Evolutionary conservation across 1,140 invertebrate species (phyloP).

Genomic region (Pogonomyrmex californicus): DNA sequence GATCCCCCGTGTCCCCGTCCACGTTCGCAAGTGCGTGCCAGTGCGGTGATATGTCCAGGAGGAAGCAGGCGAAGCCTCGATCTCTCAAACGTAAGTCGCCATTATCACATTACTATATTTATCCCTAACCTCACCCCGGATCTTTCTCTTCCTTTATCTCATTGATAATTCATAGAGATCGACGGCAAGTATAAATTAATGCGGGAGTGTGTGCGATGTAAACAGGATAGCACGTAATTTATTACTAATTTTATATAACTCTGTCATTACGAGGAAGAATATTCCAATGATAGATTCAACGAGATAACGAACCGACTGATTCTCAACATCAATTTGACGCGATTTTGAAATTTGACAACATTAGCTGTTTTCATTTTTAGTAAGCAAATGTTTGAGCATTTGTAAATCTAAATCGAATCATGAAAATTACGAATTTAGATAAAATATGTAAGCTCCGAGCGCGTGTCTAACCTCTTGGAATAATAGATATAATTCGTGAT

Average conservation of each 20-base stretch:
- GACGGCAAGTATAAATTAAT: background rate
- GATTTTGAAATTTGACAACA: background rate
- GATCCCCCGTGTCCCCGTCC: conserved; percentile 12
- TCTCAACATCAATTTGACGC: background rate
- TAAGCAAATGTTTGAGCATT: background rate
- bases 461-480: background rate
- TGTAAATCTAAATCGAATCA: background rate
- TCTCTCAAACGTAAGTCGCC: conserved; percentile 86
- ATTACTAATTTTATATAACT: background rate
- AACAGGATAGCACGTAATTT: background rate
- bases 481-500: background rate
- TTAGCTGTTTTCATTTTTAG: background rate
- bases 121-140: background rate
- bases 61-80: conserved; percentile 87
- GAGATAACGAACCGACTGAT: background rate
- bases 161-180: background rate
- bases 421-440: background rate
- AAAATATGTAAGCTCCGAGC: background rate
- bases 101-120: background rate
- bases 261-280: background rate
- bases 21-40: conserved; percentile 45
- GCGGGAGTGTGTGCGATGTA: background rate
- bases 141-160: background rate
- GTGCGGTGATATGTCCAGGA: conserved; percentile 85
- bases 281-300: background rate